These are phyloP conservation scores for Xenopus petersii DNA, from an alignment of 2,797 vertebrate genomes.

Conservation along the genomic window DNA sequence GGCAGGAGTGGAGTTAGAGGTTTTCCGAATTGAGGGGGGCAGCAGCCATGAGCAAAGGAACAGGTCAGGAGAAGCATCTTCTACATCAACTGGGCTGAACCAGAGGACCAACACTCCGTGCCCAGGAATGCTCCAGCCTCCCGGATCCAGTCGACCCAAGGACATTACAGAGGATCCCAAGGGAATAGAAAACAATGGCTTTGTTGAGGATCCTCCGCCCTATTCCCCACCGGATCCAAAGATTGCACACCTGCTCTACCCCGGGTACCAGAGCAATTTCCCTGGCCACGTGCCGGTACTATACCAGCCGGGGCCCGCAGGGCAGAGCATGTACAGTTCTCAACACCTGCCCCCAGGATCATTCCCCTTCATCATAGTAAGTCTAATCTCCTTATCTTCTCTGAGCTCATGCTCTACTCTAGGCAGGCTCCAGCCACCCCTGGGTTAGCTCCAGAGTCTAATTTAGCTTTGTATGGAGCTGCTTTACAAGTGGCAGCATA, in stretches of 20 bases:
- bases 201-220: conserved; percentile 67
- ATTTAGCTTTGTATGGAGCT: too few species aligned
- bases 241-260: conserved; percentile 58
- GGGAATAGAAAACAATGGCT: conserved; percentile 47
- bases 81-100: not conserved
- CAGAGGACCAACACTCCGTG: conserved; percentile 16
- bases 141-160: conserved; percentile 15
- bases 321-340: conserved; percentile 48
- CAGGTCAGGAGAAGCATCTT: not conserved
- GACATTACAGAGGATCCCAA: conserved; percentile 13
- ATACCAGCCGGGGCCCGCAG: conserved; percentile 57
- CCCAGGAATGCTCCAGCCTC: not conserved
- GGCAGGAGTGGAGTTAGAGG: conserved; percentile 32
- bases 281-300: conserved; percentile 51
- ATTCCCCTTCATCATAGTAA: conserved; percentile 58
- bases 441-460: too few species aligned
- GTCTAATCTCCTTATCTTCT: conserved; percentile 9
- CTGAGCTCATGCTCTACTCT: too few species aligned
- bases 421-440: too few species aligned
- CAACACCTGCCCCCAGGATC: conserved; percentile 24
- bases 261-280: conserved; percentile 47
- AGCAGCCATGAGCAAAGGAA: accelerated
- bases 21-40: not conserved
- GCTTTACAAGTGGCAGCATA: too few species aligned
- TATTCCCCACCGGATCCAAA: conserved; percentile 74